Evolutionary conservation across 2,888 invertebrate species (phyloP), one percentile per base, ranked within the genome.

Genomic region (Sinelater perroti): DNA sequence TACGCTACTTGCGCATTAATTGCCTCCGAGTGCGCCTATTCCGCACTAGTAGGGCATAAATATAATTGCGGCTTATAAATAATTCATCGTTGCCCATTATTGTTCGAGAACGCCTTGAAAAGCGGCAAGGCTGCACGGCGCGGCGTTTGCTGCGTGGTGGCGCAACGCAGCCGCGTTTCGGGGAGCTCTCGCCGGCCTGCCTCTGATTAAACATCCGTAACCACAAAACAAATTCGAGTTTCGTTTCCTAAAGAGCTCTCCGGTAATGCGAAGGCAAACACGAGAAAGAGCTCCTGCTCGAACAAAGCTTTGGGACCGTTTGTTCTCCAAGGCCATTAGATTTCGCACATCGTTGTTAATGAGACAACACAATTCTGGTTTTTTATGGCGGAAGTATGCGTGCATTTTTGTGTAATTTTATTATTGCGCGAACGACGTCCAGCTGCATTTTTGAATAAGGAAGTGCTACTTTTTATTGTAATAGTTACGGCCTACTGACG

Each of bases 61-160:
- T 52, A 21, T 57, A 57, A 56, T 50, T 50, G 36, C 42, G 30
- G 46, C 42, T 46, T 51, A 57, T 57, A 52, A 45, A 57, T 57
- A 52, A 57, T 57, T 57, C 52, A 57, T 52, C 38, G 17, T 31
- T 52, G 21, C 30, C 47, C 52, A 57, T 46, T 56, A 51, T 52
- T 46, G 46, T 44, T 36, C 33, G 33, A 17, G 30, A 45, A 40
- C 40, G 47, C 57, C 57, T 57, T 57, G 57, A 57, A 52, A 46
- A 57, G 20, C 21, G 40, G 31, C 57, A 52, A 51, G 57, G 52
- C 52, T 52, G 33, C 38, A 46, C 16, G 30, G 33, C 40, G 46
- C 31, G 31, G 46, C 38, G 33, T 51, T 51, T 51, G 28, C 33
- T 30, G 16, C 31, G 7, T 18, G 17, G 17, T 44, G 18, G 44